These are phyloP conservation scores for Gila robusta DNA, from an alignment of 2,797 vertebrate species.

Conservation along the genomic window DNA sequence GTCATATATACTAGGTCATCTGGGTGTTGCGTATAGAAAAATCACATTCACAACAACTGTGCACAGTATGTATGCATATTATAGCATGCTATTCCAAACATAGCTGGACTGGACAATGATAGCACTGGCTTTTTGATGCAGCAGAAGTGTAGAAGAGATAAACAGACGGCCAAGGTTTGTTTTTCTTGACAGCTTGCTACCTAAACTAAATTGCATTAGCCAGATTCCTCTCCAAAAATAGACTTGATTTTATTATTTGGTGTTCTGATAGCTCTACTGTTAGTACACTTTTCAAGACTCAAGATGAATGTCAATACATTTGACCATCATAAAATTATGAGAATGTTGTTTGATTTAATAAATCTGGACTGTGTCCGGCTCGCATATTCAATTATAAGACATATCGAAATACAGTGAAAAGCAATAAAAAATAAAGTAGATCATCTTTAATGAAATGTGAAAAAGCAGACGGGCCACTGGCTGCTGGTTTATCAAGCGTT, in stretches of 20 bases:
- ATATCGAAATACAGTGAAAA: not conserved
- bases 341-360: not conserved
- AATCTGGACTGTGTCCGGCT: not conserved
- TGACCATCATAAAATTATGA: not conserved
- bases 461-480: not conserved
- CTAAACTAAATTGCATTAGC: constrained; percentile 30
- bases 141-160: not conserved
- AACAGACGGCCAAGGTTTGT: constrained; percentile 9
- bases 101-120: not conserved
- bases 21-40: not conserved
- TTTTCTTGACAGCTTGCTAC: constrained; percentile 29
- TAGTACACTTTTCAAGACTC: not conserved
- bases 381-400: not conserved
- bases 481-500: not conserved
- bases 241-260: constrained; percentile 2
- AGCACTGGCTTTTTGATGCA: not conserved
- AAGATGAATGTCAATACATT: not conserved
- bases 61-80: not conserved
- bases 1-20: not conserved
- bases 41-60: not conserved
- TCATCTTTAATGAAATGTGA: not conserved
- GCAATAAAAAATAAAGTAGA: not conserved
- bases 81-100: not conserved
- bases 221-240: constrained; percentile 32
- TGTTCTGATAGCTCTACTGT: constrained; percentile 1